Percentiles rank a stretch among this genome's conserved stretches.
These are phyloP conservation scores for Naja naja DNA, from an alignment of 2,113 vertebrate species.

Conservation along the genomic window DNA sequence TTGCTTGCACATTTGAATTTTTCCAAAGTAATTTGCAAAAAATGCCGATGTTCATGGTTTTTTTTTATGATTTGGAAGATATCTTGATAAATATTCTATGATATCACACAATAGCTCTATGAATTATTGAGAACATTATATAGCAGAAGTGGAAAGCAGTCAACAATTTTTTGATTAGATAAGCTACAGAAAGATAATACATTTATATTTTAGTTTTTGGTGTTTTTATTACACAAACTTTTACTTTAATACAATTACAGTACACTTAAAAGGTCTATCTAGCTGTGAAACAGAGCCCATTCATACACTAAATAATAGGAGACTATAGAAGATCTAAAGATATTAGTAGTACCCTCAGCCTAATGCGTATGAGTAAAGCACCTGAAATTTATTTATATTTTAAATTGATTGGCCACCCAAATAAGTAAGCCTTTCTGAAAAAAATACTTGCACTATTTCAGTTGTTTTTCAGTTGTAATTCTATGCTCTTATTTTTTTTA, in stretches of 20 bases:
- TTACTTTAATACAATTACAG: background rate
- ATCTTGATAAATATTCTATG: background rate
- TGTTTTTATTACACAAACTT: background rate
- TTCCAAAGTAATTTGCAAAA: background rate
- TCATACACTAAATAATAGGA: background rate
- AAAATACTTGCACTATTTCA: conserved; percentile 7
- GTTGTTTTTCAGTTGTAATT: background rate
- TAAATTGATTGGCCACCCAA: background rate
- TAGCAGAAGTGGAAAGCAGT: background rate
- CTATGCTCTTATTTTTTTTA: background rate
- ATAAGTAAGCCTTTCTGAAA: conserved; percentile 8
- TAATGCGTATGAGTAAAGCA: background rate
- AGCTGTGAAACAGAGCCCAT: background rate
- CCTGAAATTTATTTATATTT: background rate
- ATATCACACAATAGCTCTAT: background rate
- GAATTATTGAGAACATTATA: background rate
- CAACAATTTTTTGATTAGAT: background rate
- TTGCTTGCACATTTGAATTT: background rate
- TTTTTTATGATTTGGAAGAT: background rate
- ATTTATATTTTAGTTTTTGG: background rate
- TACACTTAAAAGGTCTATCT: background rate
- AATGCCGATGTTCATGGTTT: background rate
- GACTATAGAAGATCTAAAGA: background rate
- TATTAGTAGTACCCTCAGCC: background rate
- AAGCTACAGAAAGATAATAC: background rate